Base-by-base conservation (phyloP, 2,797 vertebrate species). In the Molossus molossus region DNA sequence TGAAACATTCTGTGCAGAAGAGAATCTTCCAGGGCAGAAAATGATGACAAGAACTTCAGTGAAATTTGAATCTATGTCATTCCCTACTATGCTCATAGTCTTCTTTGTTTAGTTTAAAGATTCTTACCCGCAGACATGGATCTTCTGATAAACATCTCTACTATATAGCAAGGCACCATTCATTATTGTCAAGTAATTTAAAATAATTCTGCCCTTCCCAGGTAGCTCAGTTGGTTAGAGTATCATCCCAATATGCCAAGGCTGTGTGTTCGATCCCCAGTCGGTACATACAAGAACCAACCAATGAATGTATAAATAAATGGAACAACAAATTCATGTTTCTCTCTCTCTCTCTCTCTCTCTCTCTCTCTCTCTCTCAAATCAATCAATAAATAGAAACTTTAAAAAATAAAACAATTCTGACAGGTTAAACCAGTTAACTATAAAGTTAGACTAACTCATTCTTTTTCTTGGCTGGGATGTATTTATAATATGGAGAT, bases 361-460 rank as follows among this genome's bases (percentile, higher is more conserved):
- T 33, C 15, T 37, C 62, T 33, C 33, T 33, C n/a, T 37, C 33
- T 37, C n/a, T 69, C 17, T 69, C 65, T 69, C 33, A 69, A 69
- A 69, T 69, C n/a, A 69, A 69, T n/a, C n/a, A 69, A 69, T 69
- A 69, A 37, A 40, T 40, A 40, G 20, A 67, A 69, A 65, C 29
- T 50, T 50, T 10, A 9, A 50, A 50, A 65, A 69, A 37, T 69
- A 85, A 82, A 92, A 87, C 55, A 70, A 48, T 69, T 96, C 53
- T 88, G 45, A 67, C 12, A 62, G 57, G 55, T n/a, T 40, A 57
- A 75, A 65, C 2, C 21, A 4, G 89, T 69, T 29, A 83, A 65
- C 33, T n/a, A 7, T 62, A 69, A 79, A 79, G 5, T 55, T 40
- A 53, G 70, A 91, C 3, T 5, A 29, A 77, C 7, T 79, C 48